Percentiles rank a stretch among this genome's conserved stretches.
These are phyloP conservation scores for Temnothorax rugatulus DNA, from an alignment of 2,888 invertebrate species.

Conservation along the genomic window DNA sequence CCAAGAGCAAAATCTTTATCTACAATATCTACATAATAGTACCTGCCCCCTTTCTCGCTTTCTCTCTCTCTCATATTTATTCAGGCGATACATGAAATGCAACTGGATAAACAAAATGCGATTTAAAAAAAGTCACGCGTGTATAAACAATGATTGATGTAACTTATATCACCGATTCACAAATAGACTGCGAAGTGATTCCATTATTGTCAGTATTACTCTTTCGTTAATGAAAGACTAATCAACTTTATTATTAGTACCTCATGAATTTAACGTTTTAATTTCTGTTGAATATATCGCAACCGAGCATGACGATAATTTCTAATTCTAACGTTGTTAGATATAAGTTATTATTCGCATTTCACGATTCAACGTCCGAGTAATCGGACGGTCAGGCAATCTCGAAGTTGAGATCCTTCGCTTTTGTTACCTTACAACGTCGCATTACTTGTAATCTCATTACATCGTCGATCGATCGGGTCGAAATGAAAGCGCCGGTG, in stretches of 20 bases:
- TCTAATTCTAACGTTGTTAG: background rate
- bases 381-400: background rate
- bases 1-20: slow-evolving; percentile 26
- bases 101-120: background rate
- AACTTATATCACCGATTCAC: background rate
- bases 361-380: background rate
- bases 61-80: background rate
- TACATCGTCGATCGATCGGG: slow-evolving; percentile 31
- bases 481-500: slow-evolving; percentile 14
- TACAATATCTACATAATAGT: background rate
- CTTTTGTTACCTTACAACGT: slow-evolving; percentile 30
- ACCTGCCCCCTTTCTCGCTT: background rate
- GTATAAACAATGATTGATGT: background rate
- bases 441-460: slow-evolving; percentile 57
- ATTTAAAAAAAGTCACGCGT: background rate
- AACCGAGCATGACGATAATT: background rate
- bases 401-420: slow-evolving; percentile 14
- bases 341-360: background rate
- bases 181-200: background rate
- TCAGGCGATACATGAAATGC: background rate
- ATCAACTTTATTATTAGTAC: background rate
- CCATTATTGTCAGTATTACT: background rate
- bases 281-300: background rate
- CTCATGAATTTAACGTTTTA: background rate
- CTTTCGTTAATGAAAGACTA: background rate